Evolutionary conservation across 2,888 invertebrate species (phyloP), one percentile per base, ranked within the genome.

Genomic region (Zhuqinia jingwanae): DNA sequence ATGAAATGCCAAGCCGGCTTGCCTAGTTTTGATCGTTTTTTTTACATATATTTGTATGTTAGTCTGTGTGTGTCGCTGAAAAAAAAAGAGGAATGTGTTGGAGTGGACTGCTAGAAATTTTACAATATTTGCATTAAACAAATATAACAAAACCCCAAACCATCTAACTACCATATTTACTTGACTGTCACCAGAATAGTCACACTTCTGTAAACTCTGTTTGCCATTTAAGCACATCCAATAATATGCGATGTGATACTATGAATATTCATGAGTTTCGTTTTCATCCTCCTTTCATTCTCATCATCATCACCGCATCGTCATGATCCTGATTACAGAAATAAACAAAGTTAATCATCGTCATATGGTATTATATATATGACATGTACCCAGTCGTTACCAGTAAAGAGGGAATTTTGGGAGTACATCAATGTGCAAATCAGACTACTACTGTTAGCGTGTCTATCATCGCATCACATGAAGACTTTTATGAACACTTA

Each of bases 1-100:
- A 63, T 63, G 63, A 63, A n/a, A 63, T 63, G 63, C n/a, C n/a
- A n/a, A n/a, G n/a, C 63, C 30, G 60, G 30, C n/a, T 30, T 30
- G 30, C 15, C 30, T 15, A 30, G 63, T 3, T 27, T n/a, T n/a
- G n/a, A n/a, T n/a, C n/a, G n/a, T n/a, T n/a, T n/a, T n/a, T n/a
- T n/a, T n/a, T n/a, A n/a, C n/a, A n/a, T n/a, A n/a, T n/a, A n/a
- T n/a, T n/a, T n/a, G n/a, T n/a, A n/a, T n/a, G n/a, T n/a, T n/a
- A n/a, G n/a, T n/a, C n/a, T n/a, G n/a, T n/a, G n/a, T n/a, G n/a
- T n/a, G 63, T n/a, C n/a, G 30, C 27, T 30, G 60, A 13, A 13
- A 60, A 60, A 60, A 63, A 56, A 20, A 5, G n/a, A n/a, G n/a
- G n/a, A n/a, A n/a, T n/a, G n/a, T n/a, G n/a, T n/a, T n/a, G n/a